Percentiles rank a stretch among this genome's conserved stretches.
phyloP scores from a whole-genome alignment of 2,797 vertebrate genomes.

The Danio albolineatus region DNA sequence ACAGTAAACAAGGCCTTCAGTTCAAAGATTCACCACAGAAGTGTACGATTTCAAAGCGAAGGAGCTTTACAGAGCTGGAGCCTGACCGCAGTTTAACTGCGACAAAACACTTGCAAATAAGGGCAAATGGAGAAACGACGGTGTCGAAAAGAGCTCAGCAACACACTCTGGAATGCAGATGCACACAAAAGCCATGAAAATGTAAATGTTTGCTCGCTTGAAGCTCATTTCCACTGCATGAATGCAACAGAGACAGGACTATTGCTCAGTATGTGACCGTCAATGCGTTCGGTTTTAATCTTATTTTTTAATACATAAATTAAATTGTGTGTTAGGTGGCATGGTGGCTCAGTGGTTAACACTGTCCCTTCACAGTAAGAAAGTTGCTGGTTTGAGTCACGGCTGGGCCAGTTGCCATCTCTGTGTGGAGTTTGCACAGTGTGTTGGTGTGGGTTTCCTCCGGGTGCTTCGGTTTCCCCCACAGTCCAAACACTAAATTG shows the following conservation, averaged over 20 bases:
- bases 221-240: conserved; percentile 64
- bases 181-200: conserved; percentile 69
- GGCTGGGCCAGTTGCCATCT: no score
- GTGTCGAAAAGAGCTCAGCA: conserved; percentile 65
- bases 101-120: conserved; percentile 72
- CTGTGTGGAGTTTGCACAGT: no score
- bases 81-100: conserved; percentile 68
- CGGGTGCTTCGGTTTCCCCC: no score
- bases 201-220: conserved; percentile 72
- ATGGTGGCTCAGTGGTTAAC: no score
- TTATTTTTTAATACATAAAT: no score
- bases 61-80: conserved; percentile 66
- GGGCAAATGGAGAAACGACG: conserved; percentile 70
- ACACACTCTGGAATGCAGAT: conserved; percentile 60
- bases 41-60: conserved; percentile 70
- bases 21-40: conserved; percentile 72
- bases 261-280: conserved; percentile 69
- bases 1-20: conserved; percentile 43
- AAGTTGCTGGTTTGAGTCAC: no score
- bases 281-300: conserved; percentile 58
- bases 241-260: conserved; percentile 54
- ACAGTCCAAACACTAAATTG: no score
- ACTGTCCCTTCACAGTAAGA: no score
- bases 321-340: no score
- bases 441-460: no score